Base-by-base conservation (phyloP, 2,113 vertebrate species). In the Sinosuthora webbiana region DNA sequence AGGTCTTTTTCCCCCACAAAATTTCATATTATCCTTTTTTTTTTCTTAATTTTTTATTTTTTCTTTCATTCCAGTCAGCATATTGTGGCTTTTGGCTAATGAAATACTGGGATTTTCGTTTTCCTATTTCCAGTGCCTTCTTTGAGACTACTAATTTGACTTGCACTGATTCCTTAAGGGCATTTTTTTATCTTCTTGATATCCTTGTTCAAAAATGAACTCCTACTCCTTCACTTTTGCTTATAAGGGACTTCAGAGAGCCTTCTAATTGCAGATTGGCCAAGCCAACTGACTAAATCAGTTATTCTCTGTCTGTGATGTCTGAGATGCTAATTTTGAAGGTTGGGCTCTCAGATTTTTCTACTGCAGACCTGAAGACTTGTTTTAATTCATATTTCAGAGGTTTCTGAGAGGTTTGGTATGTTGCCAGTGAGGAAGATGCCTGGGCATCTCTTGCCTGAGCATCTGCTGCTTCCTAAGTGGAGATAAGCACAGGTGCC, bases 1-100 rank as follows among this genome's bases (percentile, higher is more conserved):
- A 22, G 4, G 3, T 2, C 41, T 42, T 44, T 30, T 11, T 1
- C 3, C 28, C 15, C 2, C 3, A 0, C 1, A 10, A 33, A 68
- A 75, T 56, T 49, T 77, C 33, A 5, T 30, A n/a, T 41, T 44
- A 44, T 3, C 2, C 9, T 17, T 23, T 7, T 22, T 31, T 8
- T 3, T 13, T 7, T 12, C 11, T 23, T 27, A 39, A 39, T 21
- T 23, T 2, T 13, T 20, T 7, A 10, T 35, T 53, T 13, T 2
- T 12, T 7, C 14, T 21, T 50, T 12, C 9, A 5, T 71, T 62
- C 15, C 27, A 42, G 14, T 1, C 30, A 37, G 15, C 6, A 4
- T 57, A 14, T 65, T 86, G 50, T 90, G 25, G 45, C 10, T 70
- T 87, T 94, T 90, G 59, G 27, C n/a, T 86, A 60, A 67, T 62